Evolutionary conservation across 1,140 invertebrate species (phyloP).

Genomic region (Ectropis grisescens): DNA sequence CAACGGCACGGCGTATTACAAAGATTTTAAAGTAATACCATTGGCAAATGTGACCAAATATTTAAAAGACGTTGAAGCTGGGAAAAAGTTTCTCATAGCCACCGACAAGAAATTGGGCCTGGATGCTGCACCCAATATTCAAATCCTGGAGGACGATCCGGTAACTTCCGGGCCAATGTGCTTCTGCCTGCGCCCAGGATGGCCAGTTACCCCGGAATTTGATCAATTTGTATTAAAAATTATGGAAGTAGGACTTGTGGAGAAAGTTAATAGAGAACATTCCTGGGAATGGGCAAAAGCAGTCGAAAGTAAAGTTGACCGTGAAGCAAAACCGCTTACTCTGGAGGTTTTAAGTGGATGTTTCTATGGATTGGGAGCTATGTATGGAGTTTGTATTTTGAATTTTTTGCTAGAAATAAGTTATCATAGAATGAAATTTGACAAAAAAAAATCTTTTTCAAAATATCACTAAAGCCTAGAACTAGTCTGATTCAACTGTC

Average conservation of each 20-base stretch:
- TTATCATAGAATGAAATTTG: conserved; percentile 4
- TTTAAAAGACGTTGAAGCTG: conserved; percentile 18
- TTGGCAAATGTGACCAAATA: conserved; percentile 11
- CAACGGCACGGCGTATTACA: conserved; percentile 13
- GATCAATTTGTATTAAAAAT: conserved; percentile 12
- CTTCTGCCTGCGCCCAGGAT: conserved; percentile 28
- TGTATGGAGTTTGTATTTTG: conserved; percentile 18
- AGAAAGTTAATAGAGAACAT: conserved; percentile 15
- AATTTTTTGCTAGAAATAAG: conserved; percentile 28
- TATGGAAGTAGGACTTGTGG: conserved; percentile 18
- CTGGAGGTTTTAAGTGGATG: conserved; percentile 20
- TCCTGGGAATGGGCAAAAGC: conserved; percentile 1
- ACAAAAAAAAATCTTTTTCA: too few relatives aligned
- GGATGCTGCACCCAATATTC: conserved; percentile 12
- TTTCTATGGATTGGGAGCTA: conserved; percentile 26
- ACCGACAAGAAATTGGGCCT: conserved; percentile 13
- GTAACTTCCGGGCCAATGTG: conserved; percentile 12
- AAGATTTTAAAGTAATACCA: conserved; percentile 15
- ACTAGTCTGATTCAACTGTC: too few relatives aligned
- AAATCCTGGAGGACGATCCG: conserved; percentile 23
- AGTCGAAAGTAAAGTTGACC: background rate
- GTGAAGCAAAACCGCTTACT: conserved; percentile 9
- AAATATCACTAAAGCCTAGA: too few relatives aligned
- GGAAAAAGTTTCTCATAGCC: conserved; percentile 23
- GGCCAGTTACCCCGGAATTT: conserved; percentile 26